phyloP scores from a whole-genome alignment of 2,888 invertebrate genomes.

The Globia sparganii region DNA sequence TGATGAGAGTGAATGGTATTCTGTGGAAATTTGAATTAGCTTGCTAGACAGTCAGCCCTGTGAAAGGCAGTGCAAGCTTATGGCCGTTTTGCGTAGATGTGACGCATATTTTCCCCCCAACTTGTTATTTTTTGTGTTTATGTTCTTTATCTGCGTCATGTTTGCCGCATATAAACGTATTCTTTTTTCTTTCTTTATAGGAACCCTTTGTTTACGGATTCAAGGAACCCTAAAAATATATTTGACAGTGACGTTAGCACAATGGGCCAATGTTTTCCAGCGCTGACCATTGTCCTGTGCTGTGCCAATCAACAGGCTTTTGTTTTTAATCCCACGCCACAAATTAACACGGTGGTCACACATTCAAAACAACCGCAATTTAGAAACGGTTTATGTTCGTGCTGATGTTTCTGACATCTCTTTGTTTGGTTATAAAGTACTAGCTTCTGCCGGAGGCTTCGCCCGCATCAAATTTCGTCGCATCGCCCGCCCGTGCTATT shows the following conservation, averaged over 20 bases:
- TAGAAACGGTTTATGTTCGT: slow-evolving; percentile 30
- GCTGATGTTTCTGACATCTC: slow-evolving; percentile 9
- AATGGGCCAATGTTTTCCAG: slow-evolving; percentile 35
- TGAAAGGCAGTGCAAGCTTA: too few relatives aligned
- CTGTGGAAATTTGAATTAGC: neutral
- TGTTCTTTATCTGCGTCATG: too few relatives aligned
- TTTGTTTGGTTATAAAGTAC: neutral
- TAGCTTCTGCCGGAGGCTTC: too few relatives aligned
- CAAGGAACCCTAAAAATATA: slow-evolving; percentile 18
- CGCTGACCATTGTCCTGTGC: slow-evolving; percentile 32
- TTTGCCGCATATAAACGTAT: too few relatives aligned
- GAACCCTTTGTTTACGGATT: neutral
- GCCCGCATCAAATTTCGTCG: too few relatives aligned
- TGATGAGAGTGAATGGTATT: too few relatives aligned
- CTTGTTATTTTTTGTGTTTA: too few relatives aligned
- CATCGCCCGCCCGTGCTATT: too few relatives aligned
- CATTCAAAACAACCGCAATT: slow-evolving; percentile 30
- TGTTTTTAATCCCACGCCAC: slow-evolving; percentile 47
- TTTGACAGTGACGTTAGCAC: slow-evolving; percentile 43
- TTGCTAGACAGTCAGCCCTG: too few relatives aligned
- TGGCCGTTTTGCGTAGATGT: too few relatives aligned
- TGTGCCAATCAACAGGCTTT: slow-evolving; percentile 49
- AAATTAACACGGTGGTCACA: slow-evolving; percentile 40
- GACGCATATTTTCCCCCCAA: too few relatives aligned
- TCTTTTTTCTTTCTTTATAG: neutral